A percentile compares a stretch with the other conserved stretches of the same genome.
Conservation (phyloP, 2,113 vertebrate species). For the Catharus minimus region DNA sequence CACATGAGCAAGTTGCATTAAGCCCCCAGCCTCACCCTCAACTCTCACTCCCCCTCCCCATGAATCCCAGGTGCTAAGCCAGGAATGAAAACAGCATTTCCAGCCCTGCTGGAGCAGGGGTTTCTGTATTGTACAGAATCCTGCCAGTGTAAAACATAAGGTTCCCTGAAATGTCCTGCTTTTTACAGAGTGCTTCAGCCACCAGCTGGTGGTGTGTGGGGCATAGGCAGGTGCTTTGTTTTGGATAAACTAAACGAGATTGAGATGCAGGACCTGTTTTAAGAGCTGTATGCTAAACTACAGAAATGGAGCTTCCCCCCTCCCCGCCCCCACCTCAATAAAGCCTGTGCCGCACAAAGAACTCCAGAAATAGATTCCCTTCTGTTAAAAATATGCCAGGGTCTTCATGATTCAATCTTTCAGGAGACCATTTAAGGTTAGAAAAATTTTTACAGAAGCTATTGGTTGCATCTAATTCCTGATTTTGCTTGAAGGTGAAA, state of each 20-base stretch:
- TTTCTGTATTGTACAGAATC: neutral
- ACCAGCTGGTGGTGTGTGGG: neutral
- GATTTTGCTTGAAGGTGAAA: neutral
- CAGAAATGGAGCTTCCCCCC: neutral
- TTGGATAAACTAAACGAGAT: neutral
- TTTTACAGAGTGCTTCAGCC: neutral
- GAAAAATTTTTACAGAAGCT: neutral
- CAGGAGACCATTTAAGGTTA: neutral
- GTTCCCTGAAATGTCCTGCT: neutral
- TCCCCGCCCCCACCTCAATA: fast-evolving
- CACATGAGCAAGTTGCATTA: too few species aligned
- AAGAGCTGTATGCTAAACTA: neutral
- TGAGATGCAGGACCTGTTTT: neutral
- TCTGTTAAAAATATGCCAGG: neutral
- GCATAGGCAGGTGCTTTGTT: neutral
- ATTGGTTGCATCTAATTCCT: neutral
- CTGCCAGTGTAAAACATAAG: neutral
- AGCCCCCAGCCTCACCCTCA: fast-evolving
- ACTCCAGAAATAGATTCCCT: neutral
- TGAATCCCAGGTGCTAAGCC: neutral
- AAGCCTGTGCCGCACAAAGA: fast-evolving
- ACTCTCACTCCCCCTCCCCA: fast-evolving
- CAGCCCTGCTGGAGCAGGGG: neutral
- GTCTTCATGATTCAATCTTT: neutral
- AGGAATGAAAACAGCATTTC: neutral